Conservation (phyloP, 2,888 invertebrate genomes). For the Cryptophagus acutangulus region DNA sequence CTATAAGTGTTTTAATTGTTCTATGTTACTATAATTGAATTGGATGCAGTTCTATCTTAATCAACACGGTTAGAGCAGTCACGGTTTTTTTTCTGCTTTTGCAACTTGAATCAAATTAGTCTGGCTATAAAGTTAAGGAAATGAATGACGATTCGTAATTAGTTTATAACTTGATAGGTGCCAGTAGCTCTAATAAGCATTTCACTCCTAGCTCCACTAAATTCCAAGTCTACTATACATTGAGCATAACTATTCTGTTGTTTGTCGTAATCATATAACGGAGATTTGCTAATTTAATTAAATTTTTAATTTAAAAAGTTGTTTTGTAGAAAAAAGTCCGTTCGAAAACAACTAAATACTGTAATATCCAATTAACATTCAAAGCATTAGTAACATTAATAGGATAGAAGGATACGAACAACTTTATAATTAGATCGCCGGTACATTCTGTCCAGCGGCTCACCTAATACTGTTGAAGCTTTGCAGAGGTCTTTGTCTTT, state of each 20-base stretch:
- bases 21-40: too few species aligned
- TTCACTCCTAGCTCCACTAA: slow-evolving; percentile 35
- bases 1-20: too few species aligned
- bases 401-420: slow-evolving; percentile 12
- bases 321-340: too few species aligned
- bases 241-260: too few species aligned
- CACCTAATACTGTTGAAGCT: slow-evolving; percentile 2
- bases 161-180: slow-evolving; percentile 45
- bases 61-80: too few species aligned
- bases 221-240: slow-evolving; percentile 34
- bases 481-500: neutral
- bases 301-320: too few species aligned
- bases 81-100: too few species aligned
- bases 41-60: too few species aligned
- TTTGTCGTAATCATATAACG: too few species aligned
- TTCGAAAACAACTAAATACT: slow-evolving; percentile 6
- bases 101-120: too few species aligned
- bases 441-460: slow-evolving; percentile 4
- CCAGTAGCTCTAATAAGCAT: slow-evolving; percentile 37
- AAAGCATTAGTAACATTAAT: slow-evolving; percentile 7
- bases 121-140: slow-evolving; percentile 39
- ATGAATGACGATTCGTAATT: slow-evolving; percentile 47
- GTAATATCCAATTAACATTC: slow-evolving; percentile 6
- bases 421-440: slow-evolving; percentile 41
- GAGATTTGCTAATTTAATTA: too few species aligned